Percentiles rank a stretch among this genome's conserved stretches.
Conservation (phyloP, 2,113 vertebrate genomes). For the Ibidorhyncha struthersii region DNA sequence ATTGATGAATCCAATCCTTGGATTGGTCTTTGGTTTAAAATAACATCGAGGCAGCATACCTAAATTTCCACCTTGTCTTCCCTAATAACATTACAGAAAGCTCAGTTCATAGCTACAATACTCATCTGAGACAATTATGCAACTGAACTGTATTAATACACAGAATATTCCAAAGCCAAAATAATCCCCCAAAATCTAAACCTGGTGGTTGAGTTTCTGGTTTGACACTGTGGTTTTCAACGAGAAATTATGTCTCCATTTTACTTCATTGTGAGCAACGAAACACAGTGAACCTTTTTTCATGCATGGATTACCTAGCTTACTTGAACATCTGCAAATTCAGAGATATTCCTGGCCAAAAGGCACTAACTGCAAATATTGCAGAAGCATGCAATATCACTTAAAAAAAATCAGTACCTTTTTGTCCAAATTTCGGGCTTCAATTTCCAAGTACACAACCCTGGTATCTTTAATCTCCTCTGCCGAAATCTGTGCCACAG, state of each 20-base stretch:
- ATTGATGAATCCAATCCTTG: neutral
- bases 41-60: neutral
- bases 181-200: neutral
- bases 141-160: neutral
- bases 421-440: constrained; percentile 90
- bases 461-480: constrained; percentile 91
- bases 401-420: constrained; percentile 75
- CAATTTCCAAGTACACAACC: constrained; percentile 82
- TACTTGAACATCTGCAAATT: neutral
- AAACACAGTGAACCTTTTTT: neutral
- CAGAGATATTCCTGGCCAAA: neutral
- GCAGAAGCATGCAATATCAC: neutral
- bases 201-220: neutral
- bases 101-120: neutral
- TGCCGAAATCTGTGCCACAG: constrained; percentile 80
- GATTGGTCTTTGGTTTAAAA: neutral
- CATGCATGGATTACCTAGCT: neutral
- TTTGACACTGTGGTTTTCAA: neutral
- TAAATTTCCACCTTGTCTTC: neutral
- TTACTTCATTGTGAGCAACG: neutral
- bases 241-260: neutral
- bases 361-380: neutral
- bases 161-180: neutral
- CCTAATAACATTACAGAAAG: neutral
- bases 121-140: neutral